Percentiles rank a stretch among this genome's conserved stretches.
These are phyloP conservation scores for Babyrousa celebensis DNA, from an alignment of 2,797 vertebrate species.

Conservation along the genomic window DNA sequence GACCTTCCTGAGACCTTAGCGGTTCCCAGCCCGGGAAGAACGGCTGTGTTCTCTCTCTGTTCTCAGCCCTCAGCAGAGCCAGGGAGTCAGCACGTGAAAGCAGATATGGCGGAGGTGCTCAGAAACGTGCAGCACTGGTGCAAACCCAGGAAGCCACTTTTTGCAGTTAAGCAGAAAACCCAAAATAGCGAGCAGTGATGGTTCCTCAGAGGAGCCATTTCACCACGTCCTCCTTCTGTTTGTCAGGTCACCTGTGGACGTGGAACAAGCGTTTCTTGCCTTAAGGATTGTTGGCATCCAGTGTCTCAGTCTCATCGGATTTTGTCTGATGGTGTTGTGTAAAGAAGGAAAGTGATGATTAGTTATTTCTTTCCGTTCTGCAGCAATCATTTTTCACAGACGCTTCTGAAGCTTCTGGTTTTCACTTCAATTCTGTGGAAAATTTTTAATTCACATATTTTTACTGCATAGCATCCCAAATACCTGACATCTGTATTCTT, in stretches of 20 bases:
- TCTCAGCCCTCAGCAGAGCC: neutral
- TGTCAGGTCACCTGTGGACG: neutral
- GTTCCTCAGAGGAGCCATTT: neutral
- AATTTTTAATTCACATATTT: conserved; percentile 10
- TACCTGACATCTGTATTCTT: neutral
- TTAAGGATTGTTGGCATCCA: conserved; percentile 9
- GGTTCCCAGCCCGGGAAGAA: neutral
- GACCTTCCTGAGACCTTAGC: neutral
- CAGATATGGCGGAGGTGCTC: neutral
- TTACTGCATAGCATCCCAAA: conserved; percentile 10
- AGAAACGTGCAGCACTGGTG: neutral
- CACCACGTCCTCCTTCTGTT: neutral
- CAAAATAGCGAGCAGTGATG: neutral
- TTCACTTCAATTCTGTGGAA: conserved; percentile 35
- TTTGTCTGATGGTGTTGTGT: conserved; percentile 19
- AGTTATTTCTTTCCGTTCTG: conserved; percentile 26
- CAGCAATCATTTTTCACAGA: conserved; percentile 41
- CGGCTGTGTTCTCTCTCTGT: neutral
- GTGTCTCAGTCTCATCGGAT: neutral
- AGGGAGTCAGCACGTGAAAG: neutral
- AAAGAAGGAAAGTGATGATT: conserved; percentile 30
- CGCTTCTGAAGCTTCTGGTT: neutral
- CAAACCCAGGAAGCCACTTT: neutral
- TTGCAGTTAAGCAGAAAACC: neutral
- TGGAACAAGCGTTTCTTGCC: conserved; percentile 13